Conservation (phyloP, 2,888 invertebrate genomes). For the Cecidostiba fungosa region DNA sequence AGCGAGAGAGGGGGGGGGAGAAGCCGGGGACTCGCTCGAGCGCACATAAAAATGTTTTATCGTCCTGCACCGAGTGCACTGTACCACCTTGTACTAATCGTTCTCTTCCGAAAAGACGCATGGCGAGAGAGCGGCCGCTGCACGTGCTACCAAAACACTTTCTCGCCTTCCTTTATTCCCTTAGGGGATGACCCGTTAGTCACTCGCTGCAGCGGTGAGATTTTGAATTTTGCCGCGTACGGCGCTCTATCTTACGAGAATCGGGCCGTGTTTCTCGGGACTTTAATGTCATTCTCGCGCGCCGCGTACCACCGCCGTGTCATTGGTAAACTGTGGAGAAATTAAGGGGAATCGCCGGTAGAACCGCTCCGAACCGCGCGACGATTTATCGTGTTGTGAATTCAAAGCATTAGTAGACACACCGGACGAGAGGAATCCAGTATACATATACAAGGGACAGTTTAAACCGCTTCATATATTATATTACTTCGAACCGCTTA, state of each 20-base stretch:
- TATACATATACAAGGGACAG: not conserved
- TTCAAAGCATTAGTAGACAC: constrained; percentile 17
- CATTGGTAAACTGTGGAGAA: constrained; percentile 32
- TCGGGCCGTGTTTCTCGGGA: constrained; percentile 64
- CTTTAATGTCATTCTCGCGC: constrained; percentile 59
- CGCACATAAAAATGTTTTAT: constrained; percentile 79
- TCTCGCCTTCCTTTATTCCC: constrained; percentile 61
- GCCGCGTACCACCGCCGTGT: constrained; percentile 53
- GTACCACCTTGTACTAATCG: constrained; percentile 69
- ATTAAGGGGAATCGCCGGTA: constrained; percentile 47
- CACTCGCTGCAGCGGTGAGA: not conserved
- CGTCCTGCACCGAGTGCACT: constrained; percentile 66
- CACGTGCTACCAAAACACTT: constrained; percentile 67
- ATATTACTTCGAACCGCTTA: not conserved
- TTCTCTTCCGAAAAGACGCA: constrained; percentile 68
- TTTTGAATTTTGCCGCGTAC: constrained; percentile 39
- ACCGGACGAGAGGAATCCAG: constrained; percentile 43
- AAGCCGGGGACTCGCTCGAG: not conserved
- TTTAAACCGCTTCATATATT: constrained; percentile 49
- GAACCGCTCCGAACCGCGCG: not conserved
- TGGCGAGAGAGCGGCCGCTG: constrained; percentile 55
- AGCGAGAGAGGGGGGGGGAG: not conserved
- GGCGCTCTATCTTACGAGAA: constrained; percentile 65
- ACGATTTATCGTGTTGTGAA: constrained; percentile 49
- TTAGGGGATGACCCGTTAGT: not conserved